phyloP scores from a whole-genome alignment of 2,888 invertebrate genomes.

The Lacanobia oleracea region DNA sequence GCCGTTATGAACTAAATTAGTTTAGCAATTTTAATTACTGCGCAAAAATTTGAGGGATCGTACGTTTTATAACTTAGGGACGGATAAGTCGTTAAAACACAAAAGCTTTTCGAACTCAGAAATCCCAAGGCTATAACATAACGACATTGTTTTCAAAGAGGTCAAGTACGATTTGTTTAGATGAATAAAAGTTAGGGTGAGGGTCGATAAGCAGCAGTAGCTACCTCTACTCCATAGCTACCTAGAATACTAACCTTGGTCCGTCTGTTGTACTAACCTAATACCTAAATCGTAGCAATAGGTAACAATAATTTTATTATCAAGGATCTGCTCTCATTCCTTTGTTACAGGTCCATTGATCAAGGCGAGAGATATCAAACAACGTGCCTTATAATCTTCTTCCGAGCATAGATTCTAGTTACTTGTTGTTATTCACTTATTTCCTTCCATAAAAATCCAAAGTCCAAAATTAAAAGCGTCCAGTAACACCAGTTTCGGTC shows the following conservation, averaged over 20 bases:
- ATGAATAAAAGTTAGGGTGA: slow-evolving; percentile 39
- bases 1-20: background rate
- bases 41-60: background rate
- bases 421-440: slow-evolving; percentile 57
- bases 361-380: slow-evolving; percentile 69
- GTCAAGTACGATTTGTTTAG: slow-evolving; percentile 41
- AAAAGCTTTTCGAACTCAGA: slow-evolving; percentile 49
- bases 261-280: background rate
- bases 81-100: slow-evolving; percentile 32
- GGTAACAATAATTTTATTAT: background rate
- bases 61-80: slow-evolving; percentile 13
- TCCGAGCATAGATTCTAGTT: slow-evolving; percentile 64
- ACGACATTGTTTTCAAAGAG: slow-evolving; percentile 56
- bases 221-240: slow-evolving; percentile 1
- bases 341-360: slow-evolving; percentile 80
- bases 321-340: slow-evolving; percentile 19
- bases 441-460: slow-evolving; percentile 64
- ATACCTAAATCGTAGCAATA: background rate
- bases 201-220: slow-evolving; percentile 30
- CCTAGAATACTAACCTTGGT: background rate
- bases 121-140: slow-evolving; percentile 32
- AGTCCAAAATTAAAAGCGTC: slow-evolving; percentile 59
- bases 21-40: slow-evolving; percentile 2
- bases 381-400: slow-evolving; percentile 83
- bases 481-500: slow-evolving; percentile 53